Percentiles rank a stretch among this genome's conserved stretches.
Conservation (phyloP, 2,113 vertebrate genomes). For the Platichthys stellatus region DNA sequence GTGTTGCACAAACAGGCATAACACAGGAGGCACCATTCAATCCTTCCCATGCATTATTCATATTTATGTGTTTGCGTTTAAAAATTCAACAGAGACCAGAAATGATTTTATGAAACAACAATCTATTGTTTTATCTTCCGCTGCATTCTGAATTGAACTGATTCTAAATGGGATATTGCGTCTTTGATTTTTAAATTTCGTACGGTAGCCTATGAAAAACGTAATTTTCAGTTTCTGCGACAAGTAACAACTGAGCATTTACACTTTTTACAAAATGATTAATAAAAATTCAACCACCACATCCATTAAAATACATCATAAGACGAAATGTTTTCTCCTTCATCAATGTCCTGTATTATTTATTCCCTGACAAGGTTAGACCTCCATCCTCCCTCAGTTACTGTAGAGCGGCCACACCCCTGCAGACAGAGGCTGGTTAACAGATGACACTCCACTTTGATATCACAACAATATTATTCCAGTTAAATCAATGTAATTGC, state of each 20-base stretch:
- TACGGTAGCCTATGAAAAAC: neutral
- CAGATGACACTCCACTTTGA: constrained; percentile 62
- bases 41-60: constrained; percentile 47
- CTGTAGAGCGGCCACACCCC: constrained; percentile 23
- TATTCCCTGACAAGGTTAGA: neutral
- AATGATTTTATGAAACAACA: constrained; percentile 39
- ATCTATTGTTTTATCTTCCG: constrained; percentile 6
- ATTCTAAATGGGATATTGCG: neutral
- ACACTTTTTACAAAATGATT: neutral
- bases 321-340: neutral
- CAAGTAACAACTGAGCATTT: neutral
- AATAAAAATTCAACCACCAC: neutral
- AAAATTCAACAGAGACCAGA: constrained; percentile 57
- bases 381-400: neutral
- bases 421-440: constrained; percentile 26
- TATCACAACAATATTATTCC: constrained; percentile 80
- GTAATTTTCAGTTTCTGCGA: neutral
- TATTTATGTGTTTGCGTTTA: constrained; percentile 51
- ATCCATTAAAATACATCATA: neutral
- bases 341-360: neutral
- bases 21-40: constrained; percentile 10
- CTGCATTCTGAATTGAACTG: neutral
- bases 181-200: neutral
- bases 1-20: constrained; percentile 22
- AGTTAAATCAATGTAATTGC: constrained; percentile 73